Percentiles rank a stretch among this genome's conserved stretches.
Evolutionary conservation across 2,113 vertebrate species (phyloP).

Genomic region (Aviceda subcristata): DNA sequence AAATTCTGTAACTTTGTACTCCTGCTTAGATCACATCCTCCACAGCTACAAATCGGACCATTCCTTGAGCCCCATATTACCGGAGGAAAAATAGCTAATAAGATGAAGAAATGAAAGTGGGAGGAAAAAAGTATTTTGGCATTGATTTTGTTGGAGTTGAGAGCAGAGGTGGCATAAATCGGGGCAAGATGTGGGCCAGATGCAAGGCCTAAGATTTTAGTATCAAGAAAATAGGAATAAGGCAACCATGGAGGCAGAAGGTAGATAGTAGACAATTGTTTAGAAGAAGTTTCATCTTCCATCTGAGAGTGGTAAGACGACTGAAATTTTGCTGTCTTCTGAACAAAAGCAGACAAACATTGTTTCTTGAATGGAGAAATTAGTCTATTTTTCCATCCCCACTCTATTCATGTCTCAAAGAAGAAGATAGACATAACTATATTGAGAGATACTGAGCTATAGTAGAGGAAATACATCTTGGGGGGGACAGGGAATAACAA

Average conservation of each 20-base stretch:
- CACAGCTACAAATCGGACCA: neutral
- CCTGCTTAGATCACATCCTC: neutral
- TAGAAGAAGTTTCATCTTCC: neutral
- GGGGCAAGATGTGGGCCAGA: neutral
- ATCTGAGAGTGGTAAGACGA: neutral
- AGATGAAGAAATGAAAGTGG: neutral
- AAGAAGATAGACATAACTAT: neutral
- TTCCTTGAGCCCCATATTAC: neutral
- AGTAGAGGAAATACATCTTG: neutral
- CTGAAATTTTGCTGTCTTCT: neutral
- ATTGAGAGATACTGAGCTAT: neutral
- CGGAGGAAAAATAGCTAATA: neutral
- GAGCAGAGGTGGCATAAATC: neutral
- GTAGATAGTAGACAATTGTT: neutral
- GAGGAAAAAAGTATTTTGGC: neutral
- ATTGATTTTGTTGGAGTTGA: neutral
- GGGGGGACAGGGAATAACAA: neutral
- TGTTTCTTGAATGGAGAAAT: neutral
- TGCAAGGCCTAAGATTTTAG: neutral
- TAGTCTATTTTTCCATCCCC: neutral
- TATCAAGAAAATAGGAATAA: neutral
- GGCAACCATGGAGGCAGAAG: neutral
- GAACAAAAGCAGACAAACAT: neutral
- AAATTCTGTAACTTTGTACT: neutral
- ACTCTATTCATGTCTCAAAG: neutral